phyloP scores from a whole-genome alignment of 2,797 vertebrate species.

The Falco rusticolus region DNA sequence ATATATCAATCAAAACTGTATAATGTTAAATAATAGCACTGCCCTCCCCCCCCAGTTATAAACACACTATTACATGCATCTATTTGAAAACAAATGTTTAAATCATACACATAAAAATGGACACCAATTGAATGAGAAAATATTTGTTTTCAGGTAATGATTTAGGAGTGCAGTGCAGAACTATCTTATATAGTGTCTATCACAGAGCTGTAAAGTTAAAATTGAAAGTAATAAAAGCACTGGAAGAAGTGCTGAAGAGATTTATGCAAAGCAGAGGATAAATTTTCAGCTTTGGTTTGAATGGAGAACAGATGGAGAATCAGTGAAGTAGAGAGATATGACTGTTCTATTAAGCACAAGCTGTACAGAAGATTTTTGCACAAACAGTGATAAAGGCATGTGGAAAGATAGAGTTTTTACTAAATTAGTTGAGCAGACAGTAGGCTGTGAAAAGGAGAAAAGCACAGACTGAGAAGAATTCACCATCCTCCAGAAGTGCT shows the following conservation, averaged over 20 bases:
- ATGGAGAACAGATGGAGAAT: slow-evolving; percentile 59
- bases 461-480: neutral
- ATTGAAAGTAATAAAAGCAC: slow-evolving; percentile 14
- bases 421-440: neutral
- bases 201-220: slow-evolving; percentile 7
- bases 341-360: slow-evolving; percentile 59
- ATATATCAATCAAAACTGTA: neutral
- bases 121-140: neutral
- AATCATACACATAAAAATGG: neutral
- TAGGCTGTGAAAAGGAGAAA: slow-evolving; percentile 23
- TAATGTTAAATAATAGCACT: neutral
- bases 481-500: neutral
- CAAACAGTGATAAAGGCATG: slow-evolving; percentile 17
- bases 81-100: neutral
- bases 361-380: slow-evolving; percentile 42
- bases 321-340: neutral
- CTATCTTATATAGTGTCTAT: neutral
- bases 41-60: neutral
- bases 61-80: neutral
- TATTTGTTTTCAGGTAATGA: neutral
- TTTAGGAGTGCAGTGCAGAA: neutral
- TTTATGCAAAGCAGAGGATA: slow-evolving; percentile 43
- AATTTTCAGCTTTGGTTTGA: slow-evolving; percentile 49
- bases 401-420: neutral
- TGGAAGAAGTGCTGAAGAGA: slow-evolving; percentile 23